Conservation (phyloP, 2,113 vertebrate genomes). For the Erythrocercus mccallii region DNA sequence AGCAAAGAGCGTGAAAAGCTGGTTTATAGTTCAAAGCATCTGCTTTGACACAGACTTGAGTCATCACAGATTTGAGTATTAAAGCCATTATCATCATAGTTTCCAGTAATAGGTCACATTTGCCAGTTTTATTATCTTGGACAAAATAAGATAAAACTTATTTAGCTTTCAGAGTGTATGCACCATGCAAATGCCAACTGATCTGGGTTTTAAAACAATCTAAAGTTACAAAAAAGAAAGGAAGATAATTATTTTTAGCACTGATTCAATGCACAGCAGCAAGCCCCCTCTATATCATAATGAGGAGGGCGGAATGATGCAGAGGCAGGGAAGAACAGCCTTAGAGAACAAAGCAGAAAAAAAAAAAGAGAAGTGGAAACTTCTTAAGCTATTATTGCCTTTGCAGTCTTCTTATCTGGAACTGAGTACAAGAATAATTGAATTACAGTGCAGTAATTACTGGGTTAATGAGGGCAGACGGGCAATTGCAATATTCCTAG, state of each 20-base stretch:
- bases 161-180: neutral
- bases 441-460: constrained; percentile 2
- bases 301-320: neutral
- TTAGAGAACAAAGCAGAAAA: neutral
- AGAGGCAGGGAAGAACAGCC: neutral
- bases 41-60: neutral
- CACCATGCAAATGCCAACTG: neutral
- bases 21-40: neutral
- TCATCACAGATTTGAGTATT: neutral
- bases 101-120: neutral
- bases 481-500: neutral
- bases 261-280: neutral
- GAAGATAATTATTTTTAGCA: constrained; percentile 3
- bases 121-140: neutral
- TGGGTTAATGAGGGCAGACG: neutral
- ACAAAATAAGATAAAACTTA: neutral
- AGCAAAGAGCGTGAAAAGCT: neutral
- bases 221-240: neutral
- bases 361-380: neutral
- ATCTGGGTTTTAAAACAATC: neutral
- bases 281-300: neutral
- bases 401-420: neutral
- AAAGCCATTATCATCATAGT: neutral
- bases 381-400: neutral
- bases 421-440: neutral